phyloP scores from a whole-genome alignment of 2,888 invertebrate genomes.

The Sarcophaga caerulescens region DNA sequence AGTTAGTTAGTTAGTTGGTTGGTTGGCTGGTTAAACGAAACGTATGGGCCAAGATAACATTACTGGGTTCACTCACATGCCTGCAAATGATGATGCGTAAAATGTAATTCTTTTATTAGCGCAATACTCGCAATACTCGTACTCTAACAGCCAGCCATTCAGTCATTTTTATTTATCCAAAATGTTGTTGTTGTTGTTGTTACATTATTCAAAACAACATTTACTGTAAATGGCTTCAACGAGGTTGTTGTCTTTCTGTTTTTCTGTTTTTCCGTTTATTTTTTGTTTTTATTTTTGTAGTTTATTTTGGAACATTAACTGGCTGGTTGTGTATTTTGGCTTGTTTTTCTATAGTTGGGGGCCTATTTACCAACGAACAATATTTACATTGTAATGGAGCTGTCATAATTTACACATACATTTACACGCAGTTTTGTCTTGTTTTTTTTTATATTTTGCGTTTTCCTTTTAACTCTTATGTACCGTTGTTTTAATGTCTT shows the following conservation, averaged over 20 bases:
- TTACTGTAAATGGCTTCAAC: constrained; percentile 14
- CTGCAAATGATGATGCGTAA: not conserved
- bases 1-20: not conserved
- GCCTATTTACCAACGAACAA: constrained; percentile 16
- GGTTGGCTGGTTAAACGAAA: not conserved
- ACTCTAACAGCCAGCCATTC: not conserved
- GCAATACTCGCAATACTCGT: not conserved
- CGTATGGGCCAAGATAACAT: not conserved
- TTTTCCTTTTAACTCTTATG: constrained; percentile 6
- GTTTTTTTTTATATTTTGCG: not conserved
- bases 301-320: not conserved
- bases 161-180: not conserved
- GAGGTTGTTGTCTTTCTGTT: constrained; percentile 5
- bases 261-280: not conserved
- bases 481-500: not conserved
- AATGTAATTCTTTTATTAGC: not conserved
- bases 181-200: not conserved
- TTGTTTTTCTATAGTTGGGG: not conserved
- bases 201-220: constrained; percentile 4
- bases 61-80: constrained; percentile 5
- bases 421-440: not conserved
- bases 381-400: constrained; percentile 42
- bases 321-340: not conserved
- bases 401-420: constrained; percentile 52
- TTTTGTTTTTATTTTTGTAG: too few species aligned